phyloP scores from a whole-genome alignment of 2,113 vertebrate genomes.

The Uropsilus gracilis region DNA sequence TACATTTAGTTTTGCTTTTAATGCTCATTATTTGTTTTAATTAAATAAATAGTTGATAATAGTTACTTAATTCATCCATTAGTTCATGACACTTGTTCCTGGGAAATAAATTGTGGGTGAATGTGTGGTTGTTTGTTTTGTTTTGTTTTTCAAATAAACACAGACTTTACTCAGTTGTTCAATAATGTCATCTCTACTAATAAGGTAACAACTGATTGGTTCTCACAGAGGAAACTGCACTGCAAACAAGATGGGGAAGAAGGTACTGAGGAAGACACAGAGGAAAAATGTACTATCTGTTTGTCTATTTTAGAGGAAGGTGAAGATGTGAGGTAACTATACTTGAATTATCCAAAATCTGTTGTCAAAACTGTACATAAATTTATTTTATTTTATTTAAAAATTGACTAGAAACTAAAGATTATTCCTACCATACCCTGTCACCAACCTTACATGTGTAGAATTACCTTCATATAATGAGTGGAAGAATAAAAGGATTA shows the following conservation, averaged over 20 bases:
- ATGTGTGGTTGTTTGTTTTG: conserved; percentile 67
- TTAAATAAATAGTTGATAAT: background rate
- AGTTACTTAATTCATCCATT: conserved; percentile 16
- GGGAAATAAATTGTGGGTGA: conserved; percentile 55
- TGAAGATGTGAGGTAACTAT: conserved; percentile 97
- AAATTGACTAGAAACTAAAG: background rate
- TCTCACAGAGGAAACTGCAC: conserved; percentile 99
- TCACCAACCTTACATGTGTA: background rate
- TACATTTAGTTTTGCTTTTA: conserved; percentile 45
- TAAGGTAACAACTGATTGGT: conserved; percentile 93
- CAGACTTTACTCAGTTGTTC: conserved; percentile 88
- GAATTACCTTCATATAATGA: background rate
- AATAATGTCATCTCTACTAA: conserved; percentile 93
- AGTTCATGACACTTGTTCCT: conserved; percentile 23
- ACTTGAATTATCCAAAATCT: conserved; percentile 1
- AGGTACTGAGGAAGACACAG: conserved; percentile 97
- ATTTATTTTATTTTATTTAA: conserved; percentile 24
- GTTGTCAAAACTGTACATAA: background rate
- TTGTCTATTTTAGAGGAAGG: conserved; percentile 99
- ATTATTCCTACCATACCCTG: background rate
- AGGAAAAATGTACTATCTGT: conserved; percentile 99
- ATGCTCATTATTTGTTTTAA: conserved; percentile 14
- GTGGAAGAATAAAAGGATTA: background rate
- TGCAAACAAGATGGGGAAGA: conserved; percentile 97
- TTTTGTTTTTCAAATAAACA: conserved; percentile 78